Conservation (phyloP, 2,113 vertebrate genomes). For the Corydoras maculifer region DNA sequence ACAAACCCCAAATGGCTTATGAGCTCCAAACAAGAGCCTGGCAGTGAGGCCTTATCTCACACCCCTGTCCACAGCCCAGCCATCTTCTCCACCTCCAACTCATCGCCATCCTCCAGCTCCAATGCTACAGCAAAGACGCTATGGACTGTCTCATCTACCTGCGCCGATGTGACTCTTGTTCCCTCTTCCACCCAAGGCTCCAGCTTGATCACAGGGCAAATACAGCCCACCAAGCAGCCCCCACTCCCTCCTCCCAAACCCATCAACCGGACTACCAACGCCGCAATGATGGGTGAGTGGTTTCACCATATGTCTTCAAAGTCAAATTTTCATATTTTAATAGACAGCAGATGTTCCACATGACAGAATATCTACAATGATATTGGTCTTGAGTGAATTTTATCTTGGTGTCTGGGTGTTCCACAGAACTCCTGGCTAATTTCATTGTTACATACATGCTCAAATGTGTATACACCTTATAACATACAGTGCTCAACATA, state of each 20-base stretch:
- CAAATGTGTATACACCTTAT: too few relatives aligned
- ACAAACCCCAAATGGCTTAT: slow-evolving; percentile 85
- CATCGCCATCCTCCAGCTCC: slow-evolving; percentile 29
- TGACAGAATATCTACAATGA: too few relatives aligned
- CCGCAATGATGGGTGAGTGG: slow-evolving; percentile 79
- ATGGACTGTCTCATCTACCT: slow-evolving; percentile 66
- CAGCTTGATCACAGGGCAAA: slow-evolving; percentile 38
- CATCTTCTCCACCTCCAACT: slow-evolving; percentile 50
- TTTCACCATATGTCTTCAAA: background rate
- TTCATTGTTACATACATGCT: too few relatives aligned
- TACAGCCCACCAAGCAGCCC: slow-evolving; percentile 77
- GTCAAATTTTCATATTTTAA: too few relatives aligned
- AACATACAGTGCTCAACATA: too few relatives aligned
- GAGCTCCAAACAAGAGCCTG: slow-evolving; percentile 67
- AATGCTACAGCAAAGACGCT: slow-evolving; percentile 56
- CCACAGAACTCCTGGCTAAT: too few relatives aligned
- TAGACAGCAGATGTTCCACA: background rate
- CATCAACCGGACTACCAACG: slow-evolving; percentile 79
- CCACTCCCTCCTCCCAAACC: slow-evolving; percentile 92
- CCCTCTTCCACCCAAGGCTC: slow-evolving; percentile 52
- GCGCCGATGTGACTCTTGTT: slow-evolving; percentile 53
- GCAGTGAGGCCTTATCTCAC: slow-evolving; percentile 56
- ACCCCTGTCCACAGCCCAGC: slow-evolving; percentile 54
- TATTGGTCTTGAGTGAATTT: too few relatives aligned
- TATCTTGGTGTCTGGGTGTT: slow-evolving; percentile 3